Conservation (phyloP, 2,888 invertebrate genomes). For the Caenorhabditis sulstoni region DNA sequence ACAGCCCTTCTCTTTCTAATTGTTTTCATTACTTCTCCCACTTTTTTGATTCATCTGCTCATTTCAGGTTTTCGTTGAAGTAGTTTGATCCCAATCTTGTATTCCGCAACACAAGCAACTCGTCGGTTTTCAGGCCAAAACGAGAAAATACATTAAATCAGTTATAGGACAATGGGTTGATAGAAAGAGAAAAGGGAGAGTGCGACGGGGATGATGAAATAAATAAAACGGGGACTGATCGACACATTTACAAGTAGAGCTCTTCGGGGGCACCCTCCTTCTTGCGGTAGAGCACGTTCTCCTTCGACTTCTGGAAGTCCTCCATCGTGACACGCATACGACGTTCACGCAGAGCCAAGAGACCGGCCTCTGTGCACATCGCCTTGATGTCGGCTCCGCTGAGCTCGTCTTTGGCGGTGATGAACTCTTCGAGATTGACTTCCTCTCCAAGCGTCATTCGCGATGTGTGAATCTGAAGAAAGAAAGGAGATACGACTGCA, state of each 20-base stretch:
- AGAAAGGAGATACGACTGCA: too few relatives aligned
- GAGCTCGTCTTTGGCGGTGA: conserved; percentile 99
- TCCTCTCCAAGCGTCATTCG: conserved; percentile 97
- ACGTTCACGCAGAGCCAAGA: conserved; percentile 96
- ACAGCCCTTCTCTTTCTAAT: too few relatives aligned
- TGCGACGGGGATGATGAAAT: conserved; percentile 10
- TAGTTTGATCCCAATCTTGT: conserved; percentile 8
- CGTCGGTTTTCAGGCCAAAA: neutral
- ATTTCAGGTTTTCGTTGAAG: too few relatives aligned
- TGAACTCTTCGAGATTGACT: conserved; percentile 95
- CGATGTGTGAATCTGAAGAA: conserved; percentile 90
- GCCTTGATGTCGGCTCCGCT: conserved; percentile 90
- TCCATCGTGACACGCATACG: conserved; percentile 99
- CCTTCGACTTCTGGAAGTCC: conserved; percentile 99
- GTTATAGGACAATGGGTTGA: conserved; percentile 23
- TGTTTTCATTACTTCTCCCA: too few relatives aligned
- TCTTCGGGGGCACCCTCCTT: conserved; percentile 99
- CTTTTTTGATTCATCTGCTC: too few relatives aligned
- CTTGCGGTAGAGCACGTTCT: conserved; percentile 98
- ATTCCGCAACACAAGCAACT: too few relatives aligned
- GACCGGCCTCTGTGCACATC: conserved; percentile 98
- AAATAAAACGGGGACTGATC: conserved; percentile 18
- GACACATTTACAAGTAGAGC: conserved; percentile 87
- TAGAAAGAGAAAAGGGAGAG: neutral
- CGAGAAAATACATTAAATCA: conserved; percentile 48